Evolutionary conservation across 2,888 invertebrate species (phyloP).

Genomic region (Tinea trinotella): DNA sequence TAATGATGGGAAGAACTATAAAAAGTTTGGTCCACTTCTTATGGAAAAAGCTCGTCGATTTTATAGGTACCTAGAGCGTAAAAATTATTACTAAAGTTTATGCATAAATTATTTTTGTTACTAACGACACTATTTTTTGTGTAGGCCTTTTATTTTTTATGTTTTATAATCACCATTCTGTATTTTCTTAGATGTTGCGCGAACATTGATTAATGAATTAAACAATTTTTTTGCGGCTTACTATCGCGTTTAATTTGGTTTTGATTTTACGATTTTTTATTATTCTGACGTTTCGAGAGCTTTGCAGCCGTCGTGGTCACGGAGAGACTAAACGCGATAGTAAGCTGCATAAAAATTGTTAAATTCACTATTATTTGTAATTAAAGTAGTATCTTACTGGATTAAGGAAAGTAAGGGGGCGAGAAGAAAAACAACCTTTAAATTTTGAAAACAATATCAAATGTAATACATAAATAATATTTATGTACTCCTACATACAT

Average conservation of each 20-base stretch:
- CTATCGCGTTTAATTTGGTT: no score
- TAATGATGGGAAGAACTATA: constrained; percentile 16
- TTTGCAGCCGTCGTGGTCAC: no score
- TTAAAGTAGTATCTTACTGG: no score
- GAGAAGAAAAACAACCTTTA: constrained; percentile 50
- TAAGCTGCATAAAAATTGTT: no score
- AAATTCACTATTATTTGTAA: no score
- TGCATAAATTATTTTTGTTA: constrained; percentile 37
- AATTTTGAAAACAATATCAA: constrained; percentile 73
- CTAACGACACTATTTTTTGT: constrained; percentile 3
- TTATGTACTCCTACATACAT: constrained; percentile 70
- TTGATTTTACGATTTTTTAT: no score
- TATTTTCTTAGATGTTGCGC: no score
- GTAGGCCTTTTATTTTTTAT: neutral
- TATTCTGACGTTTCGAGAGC: no score
- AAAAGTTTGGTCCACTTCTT: constrained; percentile 15
- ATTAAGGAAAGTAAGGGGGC: neutral
- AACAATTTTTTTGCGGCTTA: no score
- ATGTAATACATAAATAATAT: constrained; percentile 72
- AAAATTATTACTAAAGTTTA: constrained; percentile 46
- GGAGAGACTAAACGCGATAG: no score
- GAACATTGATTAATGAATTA: no score
- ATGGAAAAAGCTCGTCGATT: neutral
- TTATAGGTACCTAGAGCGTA: neutral
- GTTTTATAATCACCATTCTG: no score